These are phyloP conservation scores for Merodon equestris DNA, from an alignment of 2,888 invertebrate genomes.

Conservation along the genomic window DNA sequence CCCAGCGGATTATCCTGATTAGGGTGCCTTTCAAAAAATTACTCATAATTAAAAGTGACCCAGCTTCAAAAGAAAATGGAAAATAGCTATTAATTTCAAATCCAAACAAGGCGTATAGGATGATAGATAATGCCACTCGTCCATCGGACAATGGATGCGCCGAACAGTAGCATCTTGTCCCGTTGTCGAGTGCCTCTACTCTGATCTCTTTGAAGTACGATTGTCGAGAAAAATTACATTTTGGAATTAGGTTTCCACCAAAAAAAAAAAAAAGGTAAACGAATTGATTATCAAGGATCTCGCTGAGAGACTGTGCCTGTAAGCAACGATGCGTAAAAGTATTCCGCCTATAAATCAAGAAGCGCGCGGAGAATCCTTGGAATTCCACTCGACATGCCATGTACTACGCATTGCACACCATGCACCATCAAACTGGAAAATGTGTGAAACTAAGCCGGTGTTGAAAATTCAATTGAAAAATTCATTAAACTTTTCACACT, in stretches of 20 bases:
- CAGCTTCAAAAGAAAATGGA: constrained; percentile 17
- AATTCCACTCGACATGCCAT: constrained; percentile 19
- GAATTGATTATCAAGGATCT: no score
- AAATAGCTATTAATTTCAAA: constrained; percentile 35
- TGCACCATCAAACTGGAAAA: constrained; percentile 9
- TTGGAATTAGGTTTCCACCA: no score
- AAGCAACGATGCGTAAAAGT: constrained; percentile 12
- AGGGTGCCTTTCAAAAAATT: constrained; percentile 32
- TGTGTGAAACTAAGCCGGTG: constrained; percentile 60
- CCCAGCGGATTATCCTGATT: constrained; percentile 51
- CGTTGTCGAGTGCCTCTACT: no score
- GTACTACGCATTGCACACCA: constrained; percentile 3
- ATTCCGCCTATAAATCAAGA: constrained; percentile 39
- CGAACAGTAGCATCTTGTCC: constrained; percentile 12
- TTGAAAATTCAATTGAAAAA: constrained; percentile 66
- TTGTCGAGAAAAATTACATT: no score
- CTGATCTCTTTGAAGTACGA: no score
- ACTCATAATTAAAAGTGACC: constrained; percentile 34
- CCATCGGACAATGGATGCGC: constrained; percentile 1
- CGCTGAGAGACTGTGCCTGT: background rate
- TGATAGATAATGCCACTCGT: constrained; percentile 11
- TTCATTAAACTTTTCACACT: constrained; percentile 60
- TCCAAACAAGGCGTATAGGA: constrained; percentile 29
- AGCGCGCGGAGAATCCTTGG: constrained; percentile 26
- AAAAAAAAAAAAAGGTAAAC: no score